Evolutionary conservation across 53 echinoderm and acorn worm genomes (phyloP), one percentile per base, ranked within the genome.

Genomic region (Crossaster papposus): DNA sequence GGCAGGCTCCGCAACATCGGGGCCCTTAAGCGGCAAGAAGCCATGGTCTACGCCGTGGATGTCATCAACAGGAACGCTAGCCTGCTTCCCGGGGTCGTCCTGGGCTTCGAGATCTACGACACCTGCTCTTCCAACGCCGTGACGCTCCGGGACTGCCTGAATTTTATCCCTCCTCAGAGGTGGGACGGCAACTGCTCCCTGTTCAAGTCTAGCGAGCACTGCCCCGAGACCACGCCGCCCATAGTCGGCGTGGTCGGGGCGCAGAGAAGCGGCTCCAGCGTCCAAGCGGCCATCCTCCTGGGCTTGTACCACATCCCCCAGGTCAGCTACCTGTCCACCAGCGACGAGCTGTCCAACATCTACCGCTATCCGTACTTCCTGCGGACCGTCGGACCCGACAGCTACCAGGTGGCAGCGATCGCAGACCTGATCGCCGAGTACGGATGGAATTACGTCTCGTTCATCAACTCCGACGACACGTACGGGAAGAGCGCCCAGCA

Each of bases 101-200:
- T 98, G 15, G 98, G 98, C 11, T 98, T 91, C 55, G 98, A 98
- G 79, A 98, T 98, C 30, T 96, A 93, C 83, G 96, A 96, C 34
- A 98, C 98, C 7, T 98, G 98, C 52, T 93, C 94, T 14, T 93
- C 94, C 75, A 90, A 88, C 26, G 90, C 97, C 33, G 90, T 90
- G 32, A 92, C 96, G 2, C 81, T 96, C 13, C 83, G 90, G n/a
- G 91, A 94, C 54, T 91, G 94, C 15, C 79, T 97, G 26, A 96
- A 98, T 72, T 94, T 98, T 76, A 96, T 96, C 12, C 98, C 98
- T 14, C 85, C 91, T 4, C 91, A 93, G 52, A 83, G 98, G 1
- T 80, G 89, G 79, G 51, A 63, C 0, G 75, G 85, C 23, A 71
- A 77, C 28, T 88, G 89, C 53, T 70, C 77, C 12, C 64, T 64